Conservation (phyloP, 2,797 vertebrate species). For the Eremophila alpestris region DNA sequence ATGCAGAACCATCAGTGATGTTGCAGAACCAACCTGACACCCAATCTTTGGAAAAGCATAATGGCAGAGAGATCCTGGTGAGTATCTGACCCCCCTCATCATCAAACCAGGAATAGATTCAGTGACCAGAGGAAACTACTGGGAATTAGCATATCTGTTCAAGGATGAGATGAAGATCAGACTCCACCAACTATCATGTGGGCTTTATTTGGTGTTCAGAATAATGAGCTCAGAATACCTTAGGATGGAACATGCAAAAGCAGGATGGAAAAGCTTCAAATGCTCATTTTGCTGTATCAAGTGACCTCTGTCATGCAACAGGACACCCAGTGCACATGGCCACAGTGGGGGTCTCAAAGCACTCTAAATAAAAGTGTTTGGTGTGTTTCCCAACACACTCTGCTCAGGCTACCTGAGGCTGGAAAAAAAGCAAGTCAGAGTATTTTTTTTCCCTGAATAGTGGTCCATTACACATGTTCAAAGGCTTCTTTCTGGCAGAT, state of each 20-base stretch:
- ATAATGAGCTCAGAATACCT: neutral
- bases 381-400: neutral
- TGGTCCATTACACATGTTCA: neutral
- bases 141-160: neutral
- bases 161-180: neutral
- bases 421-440: neutral
- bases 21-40: neutral
- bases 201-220: neutral
- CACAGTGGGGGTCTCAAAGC: neutral
- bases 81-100: neutral
- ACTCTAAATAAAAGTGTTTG: neutral
- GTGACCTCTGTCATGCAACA: fast-evolving
- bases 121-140: neutral
- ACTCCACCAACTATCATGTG: neutral
- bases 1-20: neutral
- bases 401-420: neutral
- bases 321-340: neutral
- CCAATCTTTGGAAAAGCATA: neutral
- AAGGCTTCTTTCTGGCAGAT: neutral
- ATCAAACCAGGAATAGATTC: neutral
- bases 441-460: neutral
- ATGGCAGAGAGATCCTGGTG: neutral
- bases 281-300: neutral
- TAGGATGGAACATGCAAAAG: neutral
- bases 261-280: neutral